Evolutionary conservation across 2,113 vertebrate species (phyloP), one percentile per base, ranked within the genome.

Genomic region (Cryptomyrus ogoouensis): DNA sequence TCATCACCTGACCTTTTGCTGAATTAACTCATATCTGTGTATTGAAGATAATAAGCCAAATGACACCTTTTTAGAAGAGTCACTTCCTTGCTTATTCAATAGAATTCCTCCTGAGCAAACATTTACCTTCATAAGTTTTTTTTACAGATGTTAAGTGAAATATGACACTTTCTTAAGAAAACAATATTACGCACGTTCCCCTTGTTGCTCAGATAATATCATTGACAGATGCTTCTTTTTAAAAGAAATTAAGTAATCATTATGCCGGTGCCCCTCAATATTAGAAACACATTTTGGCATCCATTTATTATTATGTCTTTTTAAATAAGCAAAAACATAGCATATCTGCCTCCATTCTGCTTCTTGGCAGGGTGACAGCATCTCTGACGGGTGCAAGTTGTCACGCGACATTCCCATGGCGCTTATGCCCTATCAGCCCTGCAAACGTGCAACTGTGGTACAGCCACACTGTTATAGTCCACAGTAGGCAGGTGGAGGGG

Each of bases 191-290:
- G 87, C 90, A 84, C 90, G 90, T 89, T 88, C 53, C 70, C 19
- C 87, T 46, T 52, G 74, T 89, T 87, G 42, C 89, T 91, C 89
- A 80, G 88, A 90, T 91, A 53, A 89, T 83, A 91, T 91, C 88
- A 90, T 74, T 49, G 83, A 88, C 92, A 91, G 39, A 47, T 66
- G 27, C 50, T 88, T 58, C 70, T 24, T 62, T 89, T 91, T 17
- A 24, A 42, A 70, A 89, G 10, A 85, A 80, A 91, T 58, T 90
- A 84, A 86, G 89, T 50, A 39, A 80, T 90, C 83, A 88, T 91
- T 90, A 85, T 74, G 85, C 83, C 27, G 27, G 53, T 89, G 46
- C 77, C 42, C 49, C 15, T 62, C 88, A 50, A 91, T 91, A 91
- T 92, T 56, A 46, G 74, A 88, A 70, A 87, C 89, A 85, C 86